These are phyloP conservation scores for Misgurnus anguillicaudatus DNA, from an alignment of 2,113 vertebrate genomes.

Conservation along the genomic window DNA sequence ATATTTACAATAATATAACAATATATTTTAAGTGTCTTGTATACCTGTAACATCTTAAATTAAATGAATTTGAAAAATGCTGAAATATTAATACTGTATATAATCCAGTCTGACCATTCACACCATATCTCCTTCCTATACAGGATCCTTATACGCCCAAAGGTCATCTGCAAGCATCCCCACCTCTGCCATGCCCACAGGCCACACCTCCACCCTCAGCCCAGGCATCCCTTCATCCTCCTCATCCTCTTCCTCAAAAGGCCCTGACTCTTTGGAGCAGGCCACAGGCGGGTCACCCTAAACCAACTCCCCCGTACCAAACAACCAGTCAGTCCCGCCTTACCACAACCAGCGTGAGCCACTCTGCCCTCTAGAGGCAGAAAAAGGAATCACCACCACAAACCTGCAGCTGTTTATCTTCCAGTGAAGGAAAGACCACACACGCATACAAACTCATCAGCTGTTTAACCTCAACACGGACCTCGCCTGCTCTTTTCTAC, in stretches of 20 bases:
- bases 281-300: conserved; percentile 59
- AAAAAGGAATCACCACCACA: conserved; percentile 26
- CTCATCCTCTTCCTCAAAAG: conserved; percentile 74
- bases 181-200: conserved; percentile 63
- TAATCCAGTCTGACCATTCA: neutral
- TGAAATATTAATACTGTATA: too few species aligned
- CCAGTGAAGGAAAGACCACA: conserved; percentile 21
- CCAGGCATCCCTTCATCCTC: conserved; percentile 69
- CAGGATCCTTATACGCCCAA: conserved; percentile 78
- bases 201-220: conserved; percentile 61
- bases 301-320: conserved; percentile 14
- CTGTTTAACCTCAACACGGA: conserved; percentile 26
- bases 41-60: too few species aligned
- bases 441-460: conserved; percentile 27
- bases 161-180: conserved; percentile 63
- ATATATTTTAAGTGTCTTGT: too few species aligned
- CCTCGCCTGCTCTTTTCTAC: conserved; percentile 39
- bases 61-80: too few species aligned
- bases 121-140: conserved; percentile 7
- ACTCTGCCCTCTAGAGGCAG: conserved; percentile 32
- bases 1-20: too few species aligned
- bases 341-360: neutral
- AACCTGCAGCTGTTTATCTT: conserved; percentile 24
- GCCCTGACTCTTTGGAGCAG: conserved; percentile 62
- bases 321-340: neutral